A percentile compares a stretch with the other conserved stretches of the same genome.
phyloP scores from a whole-genome alignment of 2,113 vertebrate species.

The Gasterosteus nipponicus region DNA sequence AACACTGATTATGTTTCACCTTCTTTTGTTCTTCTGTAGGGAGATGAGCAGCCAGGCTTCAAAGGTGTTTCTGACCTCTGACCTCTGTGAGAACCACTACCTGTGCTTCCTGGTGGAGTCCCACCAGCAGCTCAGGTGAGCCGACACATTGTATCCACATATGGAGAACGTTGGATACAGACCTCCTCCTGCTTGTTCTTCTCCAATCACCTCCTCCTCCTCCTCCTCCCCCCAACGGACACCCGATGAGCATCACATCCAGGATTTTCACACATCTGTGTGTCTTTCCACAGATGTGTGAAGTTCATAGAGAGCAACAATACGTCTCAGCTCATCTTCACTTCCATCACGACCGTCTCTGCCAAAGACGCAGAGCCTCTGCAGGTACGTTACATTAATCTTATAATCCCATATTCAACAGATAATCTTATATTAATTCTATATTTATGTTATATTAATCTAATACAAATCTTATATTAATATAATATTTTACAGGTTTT shows the following conservation, averaged over 20 bases:
- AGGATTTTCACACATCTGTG: too few species aligned
- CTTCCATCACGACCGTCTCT: slow-evolving; percentile 87
- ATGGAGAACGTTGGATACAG: too few species aligned
- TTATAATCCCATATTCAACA: too few species aligned
- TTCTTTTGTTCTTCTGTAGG: slow-evolving; percentile 72
- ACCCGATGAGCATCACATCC: too few species aligned
- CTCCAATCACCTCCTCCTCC: background rate
- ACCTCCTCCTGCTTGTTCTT: background rate
- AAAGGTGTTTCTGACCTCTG: slow-evolving; percentile 94
- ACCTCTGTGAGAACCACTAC: slow-evolving; percentile 93
- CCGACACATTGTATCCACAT: too few species aligned
- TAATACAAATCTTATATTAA: too few species aligned
- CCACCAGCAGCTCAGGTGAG: slow-evolving; percentile 91
- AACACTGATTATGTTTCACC: background rate
- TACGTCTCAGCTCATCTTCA: slow-evolving; percentile 92
- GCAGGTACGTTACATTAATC: slow-evolving; percentile 75
- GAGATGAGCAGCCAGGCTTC: slow-evolving; percentile 95
- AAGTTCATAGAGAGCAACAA: slow-evolving; percentile 96
- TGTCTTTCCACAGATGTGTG: slow-evolving; percentile 84
- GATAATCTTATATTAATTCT: too few species aligned
- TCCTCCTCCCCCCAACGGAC: background rate
- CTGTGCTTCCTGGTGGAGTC: slow-evolving; percentile 95
- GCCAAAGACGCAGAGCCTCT: slow-evolving; percentile 96
- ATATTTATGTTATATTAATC: too few species aligned
- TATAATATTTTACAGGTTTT: too few species aligned